Evolutionary conservation across 2,888 invertebrate species (phyloP), one percentile per base, ranked within the genome.

Genomic region (Lasioglossum malachurum): DNA sequence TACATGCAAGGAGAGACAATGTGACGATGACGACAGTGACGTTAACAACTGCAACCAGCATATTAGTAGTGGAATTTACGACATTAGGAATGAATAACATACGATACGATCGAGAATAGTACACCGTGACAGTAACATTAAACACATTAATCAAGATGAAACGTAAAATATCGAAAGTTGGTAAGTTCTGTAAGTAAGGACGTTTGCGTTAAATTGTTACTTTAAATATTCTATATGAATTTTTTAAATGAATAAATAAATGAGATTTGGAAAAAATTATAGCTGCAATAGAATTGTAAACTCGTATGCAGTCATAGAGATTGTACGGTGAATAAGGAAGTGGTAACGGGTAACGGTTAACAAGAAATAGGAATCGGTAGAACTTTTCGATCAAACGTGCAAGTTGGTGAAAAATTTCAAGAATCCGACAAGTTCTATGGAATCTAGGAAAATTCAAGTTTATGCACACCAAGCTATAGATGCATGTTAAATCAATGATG

Each of bases 401-500:
- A 27, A 16, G 31, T 64, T 27, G 5, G n/a, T 27, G 27, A 49
- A 57, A 46, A 27, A 14, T 35, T n/a, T 49, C 0, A 44, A 44
- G 67, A 49, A 75, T n/a, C 41, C 69, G 49, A 41, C 35, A 19
- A 74, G 46, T 38, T 69, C 46, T 27, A 44, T 60, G 64, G 53
- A 35, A 73, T 27, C 73, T 53, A 75, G 31, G n/a, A 71, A 44
- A 71, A 73, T 72, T 84, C 77, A 76, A 79, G 84, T 89, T 87
- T 88, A 82, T 75, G 87, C 84, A 27, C 46, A 27, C 46, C 73
- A 88, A 89, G 84, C 82, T 85, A 82, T 86, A 87, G 83, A 88
- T 85, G 88, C 89, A 92, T 90, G 93, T 93, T 94, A 94, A 95
- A 95, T 95, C 95, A 95, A 95, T 95, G 94, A 95, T 94, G 92